These are phyloP conservation scores for Salmo trutta DNA, from an alignment of 2,797 vertebrate genomes.

Conservation along the genomic window DNA sequence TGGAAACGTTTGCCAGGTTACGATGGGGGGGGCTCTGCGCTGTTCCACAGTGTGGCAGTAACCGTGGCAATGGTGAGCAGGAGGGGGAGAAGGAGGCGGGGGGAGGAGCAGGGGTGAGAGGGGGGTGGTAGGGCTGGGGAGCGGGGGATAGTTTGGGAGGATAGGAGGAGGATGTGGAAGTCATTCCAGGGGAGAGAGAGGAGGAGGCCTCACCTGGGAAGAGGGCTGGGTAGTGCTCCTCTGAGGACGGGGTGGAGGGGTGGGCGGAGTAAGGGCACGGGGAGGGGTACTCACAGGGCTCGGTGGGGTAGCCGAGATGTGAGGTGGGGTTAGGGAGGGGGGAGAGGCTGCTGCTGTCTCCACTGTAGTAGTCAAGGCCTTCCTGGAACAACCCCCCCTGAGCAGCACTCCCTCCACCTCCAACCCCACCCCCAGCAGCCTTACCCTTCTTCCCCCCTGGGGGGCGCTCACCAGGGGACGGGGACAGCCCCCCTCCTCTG, in stretches of 20 bases:
- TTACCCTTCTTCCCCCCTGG: conserved; percentile 85
- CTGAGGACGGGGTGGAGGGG: conserved; percentile 95
- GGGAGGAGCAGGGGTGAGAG: conserved; percentile 80
- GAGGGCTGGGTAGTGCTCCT: conserved; percentile 90
- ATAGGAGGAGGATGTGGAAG: conserved; percentile 81
- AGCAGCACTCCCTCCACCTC: conserved; percentile 58
- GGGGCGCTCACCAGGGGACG: conserved; percentile 88
- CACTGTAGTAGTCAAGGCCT: conserved; percentile 96
- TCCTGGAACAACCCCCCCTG: conserved; percentile 86
- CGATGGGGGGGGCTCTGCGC: conserved; percentile 77
- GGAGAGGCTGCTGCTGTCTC: conserved; percentile 97
- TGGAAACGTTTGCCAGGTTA: conserved; percentile 52
- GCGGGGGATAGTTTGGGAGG: conserved; percentile 78
- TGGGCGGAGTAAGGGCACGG: conserved; percentile 95
- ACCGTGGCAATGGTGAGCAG: conserved; percentile 88
- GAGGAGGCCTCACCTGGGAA: conserved; percentile 87
- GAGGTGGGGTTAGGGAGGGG: conserved; percentile 86
- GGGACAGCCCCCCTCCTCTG: conserved; percentile 87
- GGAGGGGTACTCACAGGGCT: conserved; percentile 93
- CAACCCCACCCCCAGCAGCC: conserved; percentile 39
- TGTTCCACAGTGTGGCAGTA: conserved; percentile 75
- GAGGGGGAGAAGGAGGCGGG: conserved; percentile 95
- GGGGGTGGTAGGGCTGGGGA: conserved; percentile 73
- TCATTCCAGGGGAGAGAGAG: conserved; percentile 86
- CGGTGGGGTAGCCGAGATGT: conserved; percentile 84